A percentile compares a stretch with the other conserved stretches of the same genome.
phyloP scores from a whole-genome alignment of 2,113 vertebrate genomes.

The Cottus gobio region DNA sequence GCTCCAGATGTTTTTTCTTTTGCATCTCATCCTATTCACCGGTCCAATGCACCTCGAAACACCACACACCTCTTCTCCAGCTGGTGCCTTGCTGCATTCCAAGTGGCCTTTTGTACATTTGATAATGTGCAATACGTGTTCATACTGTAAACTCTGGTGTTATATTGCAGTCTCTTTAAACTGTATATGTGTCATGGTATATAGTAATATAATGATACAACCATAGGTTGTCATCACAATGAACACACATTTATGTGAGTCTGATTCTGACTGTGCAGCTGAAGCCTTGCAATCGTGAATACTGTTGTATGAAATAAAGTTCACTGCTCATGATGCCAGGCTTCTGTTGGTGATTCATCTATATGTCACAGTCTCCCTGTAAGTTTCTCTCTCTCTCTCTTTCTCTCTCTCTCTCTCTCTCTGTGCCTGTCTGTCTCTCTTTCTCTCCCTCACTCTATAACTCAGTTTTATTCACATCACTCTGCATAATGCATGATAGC shows the following conservation, averaged over 20 bases:
- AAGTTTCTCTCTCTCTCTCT: slow-evolving; percentile 47
- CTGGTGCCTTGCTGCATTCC: slow-evolving; percentile 42
- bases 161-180: background rate
- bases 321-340: slow-evolving; percentile 9
- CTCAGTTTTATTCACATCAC: slow-evolving; percentile 76
- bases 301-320: slow-evolving; percentile 11
- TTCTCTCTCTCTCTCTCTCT: slow-evolving; percentile 31
- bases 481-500: slow-evolving; percentile 77
- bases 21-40: slow-evolving; percentile 35
- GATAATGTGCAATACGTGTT: background rate
- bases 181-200: background rate
- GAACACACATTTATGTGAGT: background rate
- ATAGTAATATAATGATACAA: background rate
- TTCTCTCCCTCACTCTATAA: slow-evolving; percentile 50
- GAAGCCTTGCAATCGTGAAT: background rate
- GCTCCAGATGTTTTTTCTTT: slow-evolving; percentile 31
- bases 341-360: slow-evolving; percentile 57
- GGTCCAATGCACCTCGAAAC: slow-evolving; percentile 39
- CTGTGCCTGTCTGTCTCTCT: slow-evolving; percentile 25
- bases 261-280: background rate
- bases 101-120: slow-evolving; percentile 41
- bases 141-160: slow-evolving; percentile 7
- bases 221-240: background rate
- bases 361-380: slow-evolving; percentile 42
- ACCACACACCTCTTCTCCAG: slow-evolving; percentile 39